These are phyloP conservation scores for Aquatica leii DNA, from an alignment of 2,888 invertebrate species.

Conservation along the genomic window DNA sequence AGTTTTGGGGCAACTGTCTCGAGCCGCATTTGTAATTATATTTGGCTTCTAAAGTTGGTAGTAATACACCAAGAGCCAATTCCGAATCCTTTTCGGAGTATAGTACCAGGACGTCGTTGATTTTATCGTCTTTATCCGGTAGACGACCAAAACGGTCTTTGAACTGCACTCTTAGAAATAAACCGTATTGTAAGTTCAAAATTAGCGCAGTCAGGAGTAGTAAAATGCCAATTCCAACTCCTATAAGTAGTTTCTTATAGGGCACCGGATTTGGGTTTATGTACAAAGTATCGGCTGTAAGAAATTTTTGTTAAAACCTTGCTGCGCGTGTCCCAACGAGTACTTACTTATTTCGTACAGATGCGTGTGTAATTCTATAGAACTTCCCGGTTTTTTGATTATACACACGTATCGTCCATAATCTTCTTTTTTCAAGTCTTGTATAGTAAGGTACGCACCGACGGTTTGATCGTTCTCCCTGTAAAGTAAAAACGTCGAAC, in stretches of 20 bases:
- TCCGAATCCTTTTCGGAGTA: conserved; percentile 71
- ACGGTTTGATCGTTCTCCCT: conserved; percentile 77
- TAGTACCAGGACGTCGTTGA: conserved; percentile 72
- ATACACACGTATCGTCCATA: conserved; percentile 77
- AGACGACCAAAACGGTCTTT: conserved; percentile 62
- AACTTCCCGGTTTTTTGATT: conserved; percentile 71
- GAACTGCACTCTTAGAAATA: conserved; percentile 60
- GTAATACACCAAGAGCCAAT: conserved; percentile 68
- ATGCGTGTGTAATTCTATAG: conserved; percentile 63
- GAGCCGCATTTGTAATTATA: conserved; percentile 71
- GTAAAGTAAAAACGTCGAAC: conserved; percentile 36
- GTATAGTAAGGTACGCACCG: conserved; percentile 74
- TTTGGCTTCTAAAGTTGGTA: conserved; percentile 69
- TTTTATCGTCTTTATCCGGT: conserved; percentile 64
- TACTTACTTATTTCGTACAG: conserved; percentile 66
- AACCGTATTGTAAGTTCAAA: conserved; percentile 65
- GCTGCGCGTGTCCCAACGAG: too few species aligned
- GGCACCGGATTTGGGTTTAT: conserved; percentile 61
- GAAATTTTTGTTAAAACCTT: too few species aligned
- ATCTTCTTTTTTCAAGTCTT: conserved; percentile 68
- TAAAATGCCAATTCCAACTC: conserved; percentile 63
- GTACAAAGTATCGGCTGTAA: conserved; percentile 54
- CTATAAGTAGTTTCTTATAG: conserved; percentile 66
- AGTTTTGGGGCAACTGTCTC: conserved; percentile 54
- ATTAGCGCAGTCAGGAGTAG: conserved; percentile 62